Evolutionary conservation across 1,140 invertebrate species (phyloP), one percentile per base, ranked within the genome.

Genomic region (Apocrypta bakeri): DNA sequence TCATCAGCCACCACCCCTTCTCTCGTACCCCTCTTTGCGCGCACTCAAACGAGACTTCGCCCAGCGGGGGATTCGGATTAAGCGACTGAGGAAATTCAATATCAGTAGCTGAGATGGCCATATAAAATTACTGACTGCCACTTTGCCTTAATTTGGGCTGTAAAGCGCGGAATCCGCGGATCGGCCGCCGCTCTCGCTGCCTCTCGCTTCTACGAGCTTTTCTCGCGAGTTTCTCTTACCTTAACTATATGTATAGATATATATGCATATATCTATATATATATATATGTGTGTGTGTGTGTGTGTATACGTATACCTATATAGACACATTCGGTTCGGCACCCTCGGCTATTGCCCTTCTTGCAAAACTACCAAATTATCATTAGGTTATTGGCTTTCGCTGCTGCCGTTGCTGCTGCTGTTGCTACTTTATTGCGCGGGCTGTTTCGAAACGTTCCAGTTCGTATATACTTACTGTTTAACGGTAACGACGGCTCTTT

Each of bases 1-100:
- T 85, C 77, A 2, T 37, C 33, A 2, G 33, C 33, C 33, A 4
- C 33, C 33, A 9, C 33, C 33, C 9, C 33, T 9, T 4, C 33
- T n/a, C 33, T 37, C 33, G 3, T 37, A 79, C 74, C 83, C 84
- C 75, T 81, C 82, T 81, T 31, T 73, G 83, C 82, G 82, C 40
- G 81, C 40, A 17, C 48, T 56, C 78, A 76, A 69, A 64, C 74
- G 48, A 56, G 48, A 21, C 14, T 56, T 21, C 21, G 48, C 21
- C 48, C 0, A n/a, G 21, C 48, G 48, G 85, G 84, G 87, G 88
- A 92, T 90, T 90, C 85, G 89, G 90, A 91, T 91, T 91, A 91
- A 91, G 90, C 90, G 89, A 90, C 89, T 90, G 90, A 90, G 89
- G 90, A 92, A 91, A 92, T 92, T 91, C 90, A 92, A 92, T 92